Percentiles rank a stretch among this genome's conserved stretches.
Evolutionary conservation across 2,113 vertebrate species (phyloP).

Genomic region (Scomber japonicus): DNA sequence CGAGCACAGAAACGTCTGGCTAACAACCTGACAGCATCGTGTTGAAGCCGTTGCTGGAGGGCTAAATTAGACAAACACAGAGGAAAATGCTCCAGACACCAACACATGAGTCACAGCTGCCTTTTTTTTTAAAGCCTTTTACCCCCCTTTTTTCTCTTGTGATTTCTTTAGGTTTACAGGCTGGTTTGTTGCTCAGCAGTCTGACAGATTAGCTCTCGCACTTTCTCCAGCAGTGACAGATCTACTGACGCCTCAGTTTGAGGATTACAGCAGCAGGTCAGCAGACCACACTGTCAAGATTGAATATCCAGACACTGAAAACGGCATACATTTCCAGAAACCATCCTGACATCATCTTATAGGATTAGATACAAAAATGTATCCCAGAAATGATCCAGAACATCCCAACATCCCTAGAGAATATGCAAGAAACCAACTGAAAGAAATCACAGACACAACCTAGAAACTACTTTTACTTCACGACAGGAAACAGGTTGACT

Average conservation of each 20-base stretch:
- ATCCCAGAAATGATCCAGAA: not conserved
- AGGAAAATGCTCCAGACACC: constrained; percentile 18
- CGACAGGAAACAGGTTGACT: too few relatives aligned
- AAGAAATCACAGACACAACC: too few relatives aligned
- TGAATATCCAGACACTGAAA: not conserved
- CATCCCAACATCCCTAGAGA: not conserved
- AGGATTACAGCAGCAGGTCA: constrained; percentile 52
- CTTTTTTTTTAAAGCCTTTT: not conserved
- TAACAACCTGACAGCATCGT: not conserved
- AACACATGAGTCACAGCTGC: constrained; percentile 37
- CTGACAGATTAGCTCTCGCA: constrained; percentile 59
- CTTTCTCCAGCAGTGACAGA: constrained; percentile 49
- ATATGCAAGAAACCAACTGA: not conserved
- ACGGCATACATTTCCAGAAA: not conserved
- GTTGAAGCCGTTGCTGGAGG: not conserved
- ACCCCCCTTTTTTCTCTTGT: not conserved
- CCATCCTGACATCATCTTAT: too few relatives aligned
- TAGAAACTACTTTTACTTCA: too few relatives aligned
- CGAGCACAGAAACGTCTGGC: not conserved
- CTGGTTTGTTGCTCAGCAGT: constrained; percentile 45
- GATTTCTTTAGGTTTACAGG: constrained; percentile 39
- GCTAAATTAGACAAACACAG: not conserved
- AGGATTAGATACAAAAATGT: not conserved
- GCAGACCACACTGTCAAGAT: not conserved
- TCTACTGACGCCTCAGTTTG: constrained; percentile 19